Conservation (phyloP, 2,888 invertebrate genomes). For the Entomobrya proxima region DNA sequence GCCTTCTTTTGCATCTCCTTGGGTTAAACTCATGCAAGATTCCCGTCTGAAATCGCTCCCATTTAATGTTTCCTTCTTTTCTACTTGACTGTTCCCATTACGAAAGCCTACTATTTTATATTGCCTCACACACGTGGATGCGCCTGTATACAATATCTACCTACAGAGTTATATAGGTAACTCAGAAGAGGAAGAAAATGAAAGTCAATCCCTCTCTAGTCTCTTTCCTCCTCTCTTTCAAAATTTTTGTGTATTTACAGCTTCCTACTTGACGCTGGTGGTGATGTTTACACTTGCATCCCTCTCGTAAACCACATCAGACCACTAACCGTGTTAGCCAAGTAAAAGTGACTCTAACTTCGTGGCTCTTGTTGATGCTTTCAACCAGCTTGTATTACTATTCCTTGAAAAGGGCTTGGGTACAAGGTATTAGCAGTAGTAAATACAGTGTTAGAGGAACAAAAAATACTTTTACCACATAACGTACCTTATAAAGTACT, state of each 20-base stretch:
- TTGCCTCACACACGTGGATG: background rate
- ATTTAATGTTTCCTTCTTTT: conserved; percentile 60
- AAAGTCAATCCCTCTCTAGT: conserved; percentile 47
- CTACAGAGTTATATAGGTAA: background rate
- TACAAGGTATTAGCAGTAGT: background rate
- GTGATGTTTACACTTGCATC: conserved; percentile 59
- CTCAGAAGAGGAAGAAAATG: conserved; percentile 43
- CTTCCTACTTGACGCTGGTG: conserved; percentile 6
- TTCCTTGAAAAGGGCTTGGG: background rate
- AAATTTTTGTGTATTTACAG: conserved; percentile 49
- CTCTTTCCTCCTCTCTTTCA: conserved; percentile 18
- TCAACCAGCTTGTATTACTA: conserved; percentile 41
- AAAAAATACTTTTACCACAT: background rate
- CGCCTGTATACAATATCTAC: background rate
- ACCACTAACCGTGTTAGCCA: conserved; percentile 57
- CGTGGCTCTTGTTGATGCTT: conserved; percentile 45
- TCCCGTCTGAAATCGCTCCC: conserved; percentile 46
- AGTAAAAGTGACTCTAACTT: conserved; percentile 55
- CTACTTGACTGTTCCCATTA: conserved; percentile 43
- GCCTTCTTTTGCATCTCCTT: background rate
- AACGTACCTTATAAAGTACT: background rate
- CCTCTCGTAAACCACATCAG: conserved; percentile 47
- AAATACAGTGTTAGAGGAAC: background rate
- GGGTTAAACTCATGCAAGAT: conserved; percentile 20
- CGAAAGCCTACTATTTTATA: background rate